Percentiles rank a stretch among this genome's conserved stretches.
phyloP scores from a whole-genome alignment of 2,888 invertebrate genomes.

The Eupeodes latifasciatus region DNA sequence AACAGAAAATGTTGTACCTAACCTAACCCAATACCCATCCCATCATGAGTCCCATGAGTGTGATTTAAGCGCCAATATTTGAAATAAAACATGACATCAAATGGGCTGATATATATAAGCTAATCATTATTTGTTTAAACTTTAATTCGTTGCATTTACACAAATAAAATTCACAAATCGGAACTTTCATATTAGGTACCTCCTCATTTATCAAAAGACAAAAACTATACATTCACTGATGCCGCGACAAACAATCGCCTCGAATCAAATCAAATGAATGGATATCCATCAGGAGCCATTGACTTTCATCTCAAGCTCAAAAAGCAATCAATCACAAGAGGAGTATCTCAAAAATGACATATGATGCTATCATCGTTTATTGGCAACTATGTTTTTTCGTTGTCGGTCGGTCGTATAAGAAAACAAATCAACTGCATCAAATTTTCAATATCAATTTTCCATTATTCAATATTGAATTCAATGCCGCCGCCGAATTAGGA shows the following conservation, averaged over 20 bases:
- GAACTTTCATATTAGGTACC: conserved; percentile 45
- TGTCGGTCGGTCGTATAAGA: not conserved
- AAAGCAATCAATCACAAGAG: conserved; percentile 10
- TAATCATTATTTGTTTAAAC: conserved; percentile 19
- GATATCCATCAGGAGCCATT: conserved; percentile 24
- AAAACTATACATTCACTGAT: not conserved
- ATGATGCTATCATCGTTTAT: not conserved
- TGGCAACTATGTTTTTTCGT: not conserved
- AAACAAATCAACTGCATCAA: not conserved
- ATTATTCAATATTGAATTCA: conserved; percentile 26
- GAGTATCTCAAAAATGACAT: conserved; percentile 17
- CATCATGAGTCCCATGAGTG: too few species aligned
- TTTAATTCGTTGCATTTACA: conserved; percentile 18
- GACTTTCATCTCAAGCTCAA: conserved; percentile 14
- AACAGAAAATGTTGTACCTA: not conserved
- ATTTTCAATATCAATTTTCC: conserved; percentile 54
- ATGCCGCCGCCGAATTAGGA: conserved; percentile 24
- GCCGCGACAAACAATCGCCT: not conserved
- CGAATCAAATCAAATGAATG: not conserved
- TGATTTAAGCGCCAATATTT: conserved; percentile 14
- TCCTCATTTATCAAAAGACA: too few species aligned
- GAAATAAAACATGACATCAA: conserved; percentile 21
- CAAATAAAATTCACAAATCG: conserved; percentile 10
- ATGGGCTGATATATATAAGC: not conserved
- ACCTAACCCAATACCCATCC: not conserved